Conservation (phyloP, 2,888 invertebrate genomes). For the Eulithis prunata region DNA sequence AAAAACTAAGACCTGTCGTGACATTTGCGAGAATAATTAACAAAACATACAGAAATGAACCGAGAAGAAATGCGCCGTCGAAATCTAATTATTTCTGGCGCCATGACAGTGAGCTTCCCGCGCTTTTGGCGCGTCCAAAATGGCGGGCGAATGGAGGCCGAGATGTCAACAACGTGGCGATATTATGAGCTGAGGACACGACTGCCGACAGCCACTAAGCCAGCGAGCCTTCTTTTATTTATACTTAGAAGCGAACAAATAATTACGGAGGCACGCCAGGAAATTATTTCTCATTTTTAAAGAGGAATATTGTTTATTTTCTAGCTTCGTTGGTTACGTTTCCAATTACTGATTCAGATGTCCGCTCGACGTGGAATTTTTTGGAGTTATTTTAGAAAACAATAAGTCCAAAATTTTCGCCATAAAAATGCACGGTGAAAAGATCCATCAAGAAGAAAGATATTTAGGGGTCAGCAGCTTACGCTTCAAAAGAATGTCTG, state of each 20-base stretch:
- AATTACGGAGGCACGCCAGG: constrained; percentile 64
- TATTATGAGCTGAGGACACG: constrained; percentile 74
- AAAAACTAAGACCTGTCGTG: constrained; percentile 48
- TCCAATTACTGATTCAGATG: constrained; percentile 40
- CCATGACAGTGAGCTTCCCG: constrained; percentile 77
- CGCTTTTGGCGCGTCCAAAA: constrained; percentile 69
- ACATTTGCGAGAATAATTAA: constrained; percentile 76
- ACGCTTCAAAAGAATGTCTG: too few relatives aligned
- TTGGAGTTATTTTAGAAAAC: constrained; percentile 22
- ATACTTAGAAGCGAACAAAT: constrained; percentile 63
- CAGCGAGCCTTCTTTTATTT: constrained; percentile 67
- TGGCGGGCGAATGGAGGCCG: constrained; percentile 68
- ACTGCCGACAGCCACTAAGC: constrained; percentile 74
- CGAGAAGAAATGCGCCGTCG: constrained; percentile 67
- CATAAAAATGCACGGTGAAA: constrained; percentile 18
- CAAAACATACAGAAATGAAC: constrained; percentile 80
- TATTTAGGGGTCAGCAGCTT: constrained; percentile 7
- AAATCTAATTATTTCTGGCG: constrained; percentile 81
- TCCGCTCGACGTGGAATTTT: constrained; percentile 24
- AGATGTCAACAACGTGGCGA: constrained; percentile 69
- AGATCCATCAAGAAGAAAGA: constrained; percentile 13
- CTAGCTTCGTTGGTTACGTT: constrained; percentile 48
- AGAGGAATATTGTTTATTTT: constrained; percentile 56
- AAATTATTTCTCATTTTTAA: constrained; percentile 54
- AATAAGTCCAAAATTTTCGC: constrained; percentile 9